These are phyloP conservation scores for Coelopa pilipes DNA, from an alignment of 2,888 invertebrate genomes.

Conservation along the genomic window DNA sequence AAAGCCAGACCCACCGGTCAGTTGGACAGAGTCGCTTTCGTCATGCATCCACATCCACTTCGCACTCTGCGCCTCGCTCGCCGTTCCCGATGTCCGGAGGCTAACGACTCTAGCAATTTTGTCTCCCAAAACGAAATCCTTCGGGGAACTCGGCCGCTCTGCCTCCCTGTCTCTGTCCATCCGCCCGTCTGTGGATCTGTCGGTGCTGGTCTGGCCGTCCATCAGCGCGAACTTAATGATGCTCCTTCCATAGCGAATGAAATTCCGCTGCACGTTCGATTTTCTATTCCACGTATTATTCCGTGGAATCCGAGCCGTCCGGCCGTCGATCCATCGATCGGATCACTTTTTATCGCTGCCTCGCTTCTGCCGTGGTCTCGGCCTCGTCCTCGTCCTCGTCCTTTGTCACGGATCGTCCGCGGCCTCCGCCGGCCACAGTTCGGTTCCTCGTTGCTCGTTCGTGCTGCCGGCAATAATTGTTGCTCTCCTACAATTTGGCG, in stretches of 20 bases:
- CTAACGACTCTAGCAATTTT: constrained; percentile 2
- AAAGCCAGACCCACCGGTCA: too few species aligned
- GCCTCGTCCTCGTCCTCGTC: neutral
- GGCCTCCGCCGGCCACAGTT: neutral
- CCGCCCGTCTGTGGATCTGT: too few species aligned
- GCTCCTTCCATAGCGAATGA: constrained; percentile 4
- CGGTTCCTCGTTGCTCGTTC: neutral
- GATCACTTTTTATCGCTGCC: neutral
- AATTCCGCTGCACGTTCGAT: constrained; percentile 29
- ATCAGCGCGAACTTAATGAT: constrained; percentile 14
- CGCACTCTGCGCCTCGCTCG: too few species aligned
- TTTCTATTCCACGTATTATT: constrained; percentile 11
- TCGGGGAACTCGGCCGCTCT: neutral
- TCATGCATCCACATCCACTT: too few species aligned
- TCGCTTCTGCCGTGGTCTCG: constrained; percentile 7
- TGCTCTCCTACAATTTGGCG: constrained; percentile 40
- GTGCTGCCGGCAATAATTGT: constrained; percentile 37
- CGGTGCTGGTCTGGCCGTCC: neutral
- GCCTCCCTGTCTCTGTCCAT: too few species aligned
- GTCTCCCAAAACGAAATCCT: constrained; percentile 13
- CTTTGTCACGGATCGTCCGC: neutral
- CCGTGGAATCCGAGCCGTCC: too few species aligned
- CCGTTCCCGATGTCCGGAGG: too few species aligned
- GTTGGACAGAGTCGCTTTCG: too few species aligned
- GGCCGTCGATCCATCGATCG: too few species aligned